These are phyloP conservation scores for Drosophila glabriapex DNA, from an alignment of 2,888 invertebrate species.

Conservation along the genomic window DNA sequence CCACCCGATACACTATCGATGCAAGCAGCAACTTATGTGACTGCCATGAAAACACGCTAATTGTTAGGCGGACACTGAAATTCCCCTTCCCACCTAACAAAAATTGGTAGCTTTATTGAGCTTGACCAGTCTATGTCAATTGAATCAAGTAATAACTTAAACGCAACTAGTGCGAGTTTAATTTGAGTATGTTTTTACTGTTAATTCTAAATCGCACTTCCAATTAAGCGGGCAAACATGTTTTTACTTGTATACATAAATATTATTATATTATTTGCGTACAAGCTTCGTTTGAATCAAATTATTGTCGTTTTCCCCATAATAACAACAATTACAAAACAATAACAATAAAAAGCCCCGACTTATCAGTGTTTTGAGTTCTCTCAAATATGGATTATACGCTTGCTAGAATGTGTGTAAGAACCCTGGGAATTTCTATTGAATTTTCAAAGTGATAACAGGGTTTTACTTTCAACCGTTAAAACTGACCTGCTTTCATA, in stretches of 20 bases:
- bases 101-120: not conserved
- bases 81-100: not conserved
- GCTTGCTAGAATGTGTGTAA: not conserved
- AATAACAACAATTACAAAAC: constrained; percentile 20
- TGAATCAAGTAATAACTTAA: not conserved
- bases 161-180: constrained; percentile 5
- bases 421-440: constrained; percentile 44
- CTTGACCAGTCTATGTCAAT: constrained; percentile 16
- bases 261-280: constrained; percentile 25
- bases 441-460: constrained; percentile 39
- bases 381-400: constrained; percentile 30
- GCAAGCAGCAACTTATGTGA: constrained; percentile 56
- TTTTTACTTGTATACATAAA: constrained; percentile 27
- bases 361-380: constrained; percentile 52
- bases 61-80: constrained; percentile 37
- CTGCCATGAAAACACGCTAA: constrained; percentile 63
- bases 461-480: not conserved
- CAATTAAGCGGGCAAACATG: constrained; percentile 21
- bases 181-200: not conserved
- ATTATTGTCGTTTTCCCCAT: constrained; percentile 23
- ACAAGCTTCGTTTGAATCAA: constrained; percentile 6
- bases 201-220: constrained; percentile 7
- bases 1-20: constrained; percentile 11
- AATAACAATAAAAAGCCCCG: constrained; percentile 3
- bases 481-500: constrained; percentile 1